Base-by-base conservation (phyloP, 2,888 invertebrate genomes). In the Sericinus montela region DNA sequence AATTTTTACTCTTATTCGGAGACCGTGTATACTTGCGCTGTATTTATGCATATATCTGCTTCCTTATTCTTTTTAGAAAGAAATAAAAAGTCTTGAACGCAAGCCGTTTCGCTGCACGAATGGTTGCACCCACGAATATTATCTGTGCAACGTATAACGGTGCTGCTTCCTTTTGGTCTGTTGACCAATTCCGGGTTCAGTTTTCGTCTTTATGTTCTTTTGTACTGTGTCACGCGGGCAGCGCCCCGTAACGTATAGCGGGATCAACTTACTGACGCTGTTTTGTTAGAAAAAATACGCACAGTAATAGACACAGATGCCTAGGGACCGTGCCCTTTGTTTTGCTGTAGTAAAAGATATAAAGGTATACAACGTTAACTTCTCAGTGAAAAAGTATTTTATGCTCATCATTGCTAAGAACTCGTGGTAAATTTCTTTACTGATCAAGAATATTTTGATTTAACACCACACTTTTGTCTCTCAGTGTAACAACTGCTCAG, bases 191-290 rank as follows among this genome's bases (percentile, higher is more conserved):
- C 23, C n/a, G 1, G 4, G 28, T 35, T 44, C n/a, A 44, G 29
- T 32, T n/a, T 23, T 13, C 32, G 34, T 44, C 23, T 39, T 40
- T 11, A 8, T 14, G 23, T 36, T 40, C 44, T 15, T 45, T 49
- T 49, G 49, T 49, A 34, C 14, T 16, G 14, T 25, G 10, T 10
- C 29, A 49, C 32, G 40, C 29, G 40, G 23, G 40, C 35, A 29
- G 29, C 40, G 23, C 19, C 14, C 35, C 44, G 39, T 35, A 15
- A 34, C 38, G 7, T 49, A 36, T n/a, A 40, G 32, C 11, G 28
- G 32, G 45, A 49, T 49, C 49, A 36, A 40, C 35, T 45, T 39
- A 40, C 49, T 13, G 14, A 15, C 37, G 44, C 25, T 29, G 40
- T 34, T 32, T 44, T 25, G 28, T n/a, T 49, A 40, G 10, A 34